Evolutionary conservation across 2,797 vertebrate genomes (phyloP).

Genomic region (Phoebastria nigripes): DNA sequence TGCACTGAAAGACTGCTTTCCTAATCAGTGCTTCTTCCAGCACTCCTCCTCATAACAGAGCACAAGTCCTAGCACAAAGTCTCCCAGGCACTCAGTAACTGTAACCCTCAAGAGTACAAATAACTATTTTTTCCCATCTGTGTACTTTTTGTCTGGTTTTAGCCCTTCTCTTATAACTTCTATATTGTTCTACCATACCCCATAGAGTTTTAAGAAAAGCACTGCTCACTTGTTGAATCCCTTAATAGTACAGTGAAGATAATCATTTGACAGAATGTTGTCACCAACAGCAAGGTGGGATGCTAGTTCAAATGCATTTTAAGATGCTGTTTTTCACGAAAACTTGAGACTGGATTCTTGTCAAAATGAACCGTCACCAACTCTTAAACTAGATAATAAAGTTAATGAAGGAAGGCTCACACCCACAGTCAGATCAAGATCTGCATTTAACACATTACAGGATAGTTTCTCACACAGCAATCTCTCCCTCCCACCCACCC

Average conservation of each 20-base stretch:
- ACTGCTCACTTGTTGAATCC: not conserved
- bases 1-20: conserved; percentile 37
- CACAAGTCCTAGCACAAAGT: conserved; percentile 9
- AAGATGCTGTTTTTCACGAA: not conserved
- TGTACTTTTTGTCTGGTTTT: not conserved
- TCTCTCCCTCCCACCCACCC: no score
- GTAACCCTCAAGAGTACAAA: not conserved
- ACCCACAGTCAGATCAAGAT: not conserved
- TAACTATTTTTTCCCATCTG: conserved; percentile 54
- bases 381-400: not conserved
- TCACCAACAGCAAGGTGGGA: not conserved
- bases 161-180: not conserved
- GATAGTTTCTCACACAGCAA: not conserved
- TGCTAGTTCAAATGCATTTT: not conserved
- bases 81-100: conserved; percentile 18
- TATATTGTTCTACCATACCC: not conserved
- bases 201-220: not conserved
- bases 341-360: not conserved
- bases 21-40: conserved; percentile 27
- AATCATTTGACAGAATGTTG: not conserved
- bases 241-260: not conserved
- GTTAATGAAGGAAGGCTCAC: not conserved
- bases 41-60: conserved; percentile 34
- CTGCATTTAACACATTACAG: not conserved
- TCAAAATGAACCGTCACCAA: not conserved